Evolutionary conservation across 2,113 vertebrate genomes (phyloP).

Genomic region (Pithys albifrons): DNA sequence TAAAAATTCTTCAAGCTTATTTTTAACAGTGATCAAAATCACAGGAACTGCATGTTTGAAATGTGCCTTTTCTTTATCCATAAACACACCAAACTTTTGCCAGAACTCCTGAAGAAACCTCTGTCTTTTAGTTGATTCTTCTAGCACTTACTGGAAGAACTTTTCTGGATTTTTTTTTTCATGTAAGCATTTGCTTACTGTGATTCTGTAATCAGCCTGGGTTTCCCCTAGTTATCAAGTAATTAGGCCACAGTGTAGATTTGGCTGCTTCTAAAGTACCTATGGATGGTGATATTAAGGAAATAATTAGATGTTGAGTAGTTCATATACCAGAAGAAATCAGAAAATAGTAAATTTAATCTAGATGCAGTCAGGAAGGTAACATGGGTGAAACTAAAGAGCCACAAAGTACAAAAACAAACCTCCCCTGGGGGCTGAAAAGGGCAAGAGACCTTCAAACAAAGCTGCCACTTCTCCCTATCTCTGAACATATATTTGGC

Average conservation of each 20-base stretch:
- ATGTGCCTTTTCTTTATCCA: background rate
- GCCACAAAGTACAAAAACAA: background rate
- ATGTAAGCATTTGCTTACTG: background rate
- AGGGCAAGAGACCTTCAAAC: background rate
- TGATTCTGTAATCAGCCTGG: background rate
- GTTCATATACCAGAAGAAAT: background rate
- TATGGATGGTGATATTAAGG: background rate
- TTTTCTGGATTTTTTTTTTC: background rate
- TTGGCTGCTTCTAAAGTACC: background rate
- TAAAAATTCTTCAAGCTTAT: background rate
- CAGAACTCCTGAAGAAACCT: background rate
- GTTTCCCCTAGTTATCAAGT: conserved; percentile 30
- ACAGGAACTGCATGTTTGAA: background rate
- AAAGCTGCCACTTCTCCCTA: background rate
- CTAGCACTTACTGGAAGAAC: background rate
- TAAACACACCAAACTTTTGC: background rate
- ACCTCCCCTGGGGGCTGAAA: background rate
- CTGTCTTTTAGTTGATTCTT: background rate
- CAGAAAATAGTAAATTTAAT: background rate
- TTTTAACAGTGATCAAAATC: background rate
- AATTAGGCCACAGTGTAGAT: background rate
- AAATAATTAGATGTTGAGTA: background rate
- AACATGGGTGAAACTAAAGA: background rate
- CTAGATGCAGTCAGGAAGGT: background rate
- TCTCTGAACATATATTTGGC: background rate